Evolutionary conservation across 2,888 invertebrate species (phyloP).

Genomic region (Lathronympha strigana): DNA sequence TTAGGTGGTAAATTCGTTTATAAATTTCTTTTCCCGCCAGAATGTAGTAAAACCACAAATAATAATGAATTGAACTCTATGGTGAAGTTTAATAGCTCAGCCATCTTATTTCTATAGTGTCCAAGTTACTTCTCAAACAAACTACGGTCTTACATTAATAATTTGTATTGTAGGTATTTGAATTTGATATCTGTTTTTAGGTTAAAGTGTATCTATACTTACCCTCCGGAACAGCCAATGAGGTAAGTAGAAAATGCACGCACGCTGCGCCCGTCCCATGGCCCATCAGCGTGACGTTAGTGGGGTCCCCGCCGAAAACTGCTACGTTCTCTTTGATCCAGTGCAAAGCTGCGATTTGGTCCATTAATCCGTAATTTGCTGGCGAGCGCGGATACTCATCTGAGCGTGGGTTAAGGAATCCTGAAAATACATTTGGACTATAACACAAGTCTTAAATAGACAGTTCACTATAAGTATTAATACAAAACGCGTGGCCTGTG

Average conservation of each 20-base stretch:
- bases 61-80: too few relatives aligned
- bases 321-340: conserved; percentile 98
- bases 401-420: conserved; percentile 94
- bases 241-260: conserved; percentile 97
- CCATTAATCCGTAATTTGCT: conserved; percentile 99
- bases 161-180: too few relatives aligned
- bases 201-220: conserved; percentile 54
- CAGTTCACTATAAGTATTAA: too few relatives aligned
- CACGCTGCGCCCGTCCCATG: conserved; percentile 98
- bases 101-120: too few relatives aligned
- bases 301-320: conserved; percentile 96
- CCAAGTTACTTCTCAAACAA: too few relatives aligned
- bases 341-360: conserved; percentile 97
- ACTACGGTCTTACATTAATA: too few relatives aligned
- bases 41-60: too few relatives aligned
- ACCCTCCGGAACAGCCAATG: conserved; percentile 97
- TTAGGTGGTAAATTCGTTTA: too few relatives aligned
- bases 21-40: too few relatives aligned
- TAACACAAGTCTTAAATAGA: not conserved
- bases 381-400: conserved; percentile 94
- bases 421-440: conserved; percentile 74
- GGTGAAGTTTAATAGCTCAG: too few relatives aligned
- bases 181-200: too few relatives aligned
- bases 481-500: too few relatives aligned
- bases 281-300: conserved; percentile 96